phyloP scores from a whole-genome alignment of 2,113 vertebrate genomes.

The Puma concolor region DNA sequence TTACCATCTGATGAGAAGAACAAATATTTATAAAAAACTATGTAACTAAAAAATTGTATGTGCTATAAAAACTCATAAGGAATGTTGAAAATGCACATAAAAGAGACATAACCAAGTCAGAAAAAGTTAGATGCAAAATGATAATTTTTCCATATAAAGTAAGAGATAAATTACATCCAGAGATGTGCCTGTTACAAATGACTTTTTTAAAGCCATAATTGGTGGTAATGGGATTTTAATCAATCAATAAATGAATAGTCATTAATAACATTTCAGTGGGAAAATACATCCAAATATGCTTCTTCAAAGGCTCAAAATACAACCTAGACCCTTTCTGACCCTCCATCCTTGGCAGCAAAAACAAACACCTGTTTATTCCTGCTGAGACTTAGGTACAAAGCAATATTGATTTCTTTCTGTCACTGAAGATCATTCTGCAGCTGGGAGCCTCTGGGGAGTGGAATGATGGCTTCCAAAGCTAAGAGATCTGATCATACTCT shows the following conservation, averaged over 20 bases:
- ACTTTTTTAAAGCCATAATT: not conserved
- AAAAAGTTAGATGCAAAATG: constrained; percentile 32
- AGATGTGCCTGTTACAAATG: not conserved
- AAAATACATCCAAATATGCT: not conserved
- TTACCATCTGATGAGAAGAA: not conserved
- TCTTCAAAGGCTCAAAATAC: not conserved
- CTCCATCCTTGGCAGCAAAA: not conserved
- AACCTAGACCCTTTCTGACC: not conserved
- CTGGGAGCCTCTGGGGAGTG: not conserved
- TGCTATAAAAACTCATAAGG: not conserved
- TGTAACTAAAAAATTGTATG: not conserved
- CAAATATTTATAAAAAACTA: not conserved
- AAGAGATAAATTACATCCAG: constrained; percentile 8
- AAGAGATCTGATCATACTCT: not conserved
- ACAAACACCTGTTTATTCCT: not conserved
- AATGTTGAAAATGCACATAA: not conserved
- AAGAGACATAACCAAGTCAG: not conserved
- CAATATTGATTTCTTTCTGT: not conserved
- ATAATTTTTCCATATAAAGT: not conserved
- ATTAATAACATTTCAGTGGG: not conserved
- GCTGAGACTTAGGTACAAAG: not conserved
- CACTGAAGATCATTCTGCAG: not conserved
- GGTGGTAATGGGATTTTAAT: constrained; percentile 2
- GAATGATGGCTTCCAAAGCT: not conserved
- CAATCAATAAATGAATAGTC: not conserved